A percentile compares a stretch with the other conserved stretches of the same genome.
Conservation (phyloP, 2,797 vertebrate genomes). For the Semaprochilodus insignis region DNA sequence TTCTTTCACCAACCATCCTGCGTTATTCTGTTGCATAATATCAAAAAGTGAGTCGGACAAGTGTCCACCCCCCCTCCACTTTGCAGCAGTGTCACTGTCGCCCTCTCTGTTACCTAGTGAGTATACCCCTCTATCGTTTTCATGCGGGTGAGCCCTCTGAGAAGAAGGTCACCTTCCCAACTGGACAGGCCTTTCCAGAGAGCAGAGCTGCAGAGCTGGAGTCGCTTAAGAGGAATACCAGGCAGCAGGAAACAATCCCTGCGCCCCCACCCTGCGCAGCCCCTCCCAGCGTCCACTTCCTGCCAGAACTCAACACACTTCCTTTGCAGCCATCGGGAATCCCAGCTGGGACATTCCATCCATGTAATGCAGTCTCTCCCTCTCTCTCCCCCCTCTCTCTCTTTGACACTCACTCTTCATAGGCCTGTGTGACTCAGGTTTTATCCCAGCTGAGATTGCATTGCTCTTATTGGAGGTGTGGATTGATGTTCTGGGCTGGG, state of each 20-base stretch:
- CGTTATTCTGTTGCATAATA: too few relatives aligned
- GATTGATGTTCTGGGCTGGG: neutral
- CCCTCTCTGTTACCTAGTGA: neutral
- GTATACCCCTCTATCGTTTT: neutral
- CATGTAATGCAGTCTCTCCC: constrained; percentile 54
- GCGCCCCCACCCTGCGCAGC: constrained; percentile 55
- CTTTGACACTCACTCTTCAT: constrained; percentile 5
- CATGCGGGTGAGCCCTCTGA: neutral
- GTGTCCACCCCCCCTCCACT: too few relatives aligned
- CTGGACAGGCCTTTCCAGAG: constrained; percentile 24
- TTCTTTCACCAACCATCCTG: too few relatives aligned
- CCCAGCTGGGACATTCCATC: constrained; percentile 80
- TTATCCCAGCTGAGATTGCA: neutral
- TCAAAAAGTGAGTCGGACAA: too few relatives aligned
- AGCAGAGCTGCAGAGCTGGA: constrained; percentile 39
- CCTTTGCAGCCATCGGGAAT: constrained; percentile 79
- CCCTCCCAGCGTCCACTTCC: constrained; percentile 77
- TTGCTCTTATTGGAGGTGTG: neutral
- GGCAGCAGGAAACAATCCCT: constrained; percentile 73
- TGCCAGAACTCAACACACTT: constrained; percentile 76
- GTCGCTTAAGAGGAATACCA: constrained; percentile 55
- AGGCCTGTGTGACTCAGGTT: constrained; percentile 23
- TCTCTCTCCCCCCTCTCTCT: neutral
- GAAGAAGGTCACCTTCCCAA: constrained; percentile 30
- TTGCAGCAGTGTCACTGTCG: too few relatives aligned